Percentiles rank a stretch among this genome's conserved stretches.
Evolutionary conservation across 2,888 invertebrate species (phyloP).

Genomic region (Ochlodes sylvanus): DNA sequence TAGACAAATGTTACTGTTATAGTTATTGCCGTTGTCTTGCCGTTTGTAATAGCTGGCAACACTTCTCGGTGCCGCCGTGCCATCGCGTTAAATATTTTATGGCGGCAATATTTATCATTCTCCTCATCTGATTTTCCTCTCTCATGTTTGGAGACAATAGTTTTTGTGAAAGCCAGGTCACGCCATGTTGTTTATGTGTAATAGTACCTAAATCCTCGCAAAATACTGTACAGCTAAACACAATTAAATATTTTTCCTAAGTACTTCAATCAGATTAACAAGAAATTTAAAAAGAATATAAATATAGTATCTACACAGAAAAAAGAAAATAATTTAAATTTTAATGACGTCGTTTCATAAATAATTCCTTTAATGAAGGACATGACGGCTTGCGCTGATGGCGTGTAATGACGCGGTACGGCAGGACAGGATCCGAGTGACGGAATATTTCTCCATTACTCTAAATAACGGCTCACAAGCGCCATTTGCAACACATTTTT

Average conservation of each 20-base stretch:
- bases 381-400: slow-evolving; percentile 27
- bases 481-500: slow-evolving; percentile 78
- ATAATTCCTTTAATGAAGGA: slow-evolving; percentile 28
- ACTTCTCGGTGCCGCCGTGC: slow-evolving; percentile 55
- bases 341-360: slow-evolving; percentile 17
- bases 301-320: background rate
- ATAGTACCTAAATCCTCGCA: no score
- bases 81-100: slow-evolving; percentile 54
- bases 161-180: background rate
- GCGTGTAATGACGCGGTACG: slow-evolving; percentile 39
- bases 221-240: no score
- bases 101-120: slow-evolving; percentile 46
- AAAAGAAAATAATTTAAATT: slow-evolving; percentile 13
- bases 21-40: slow-evolving; percentile 68
- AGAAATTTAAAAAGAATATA: no score
- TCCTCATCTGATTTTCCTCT: slow-evolving; percentile 33
- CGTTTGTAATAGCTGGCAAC: slow-evolving; percentile 67
- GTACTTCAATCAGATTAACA: no score
- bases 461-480: slow-evolving; percentile 51
- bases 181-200: no score
- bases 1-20: slow-evolving; percentile 75
- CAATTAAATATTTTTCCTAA: no score
- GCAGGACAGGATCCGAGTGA: slow-evolving; percentile 20
- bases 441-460: slow-evolving; percentile 47
- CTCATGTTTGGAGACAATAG: slow-evolving; percentile 6